Evolutionary conservation across 2,888 invertebrate genomes (phyloP), one percentile per base, ranked within the genome.

Genomic region (Dastarcus helophoroides): DNA sequence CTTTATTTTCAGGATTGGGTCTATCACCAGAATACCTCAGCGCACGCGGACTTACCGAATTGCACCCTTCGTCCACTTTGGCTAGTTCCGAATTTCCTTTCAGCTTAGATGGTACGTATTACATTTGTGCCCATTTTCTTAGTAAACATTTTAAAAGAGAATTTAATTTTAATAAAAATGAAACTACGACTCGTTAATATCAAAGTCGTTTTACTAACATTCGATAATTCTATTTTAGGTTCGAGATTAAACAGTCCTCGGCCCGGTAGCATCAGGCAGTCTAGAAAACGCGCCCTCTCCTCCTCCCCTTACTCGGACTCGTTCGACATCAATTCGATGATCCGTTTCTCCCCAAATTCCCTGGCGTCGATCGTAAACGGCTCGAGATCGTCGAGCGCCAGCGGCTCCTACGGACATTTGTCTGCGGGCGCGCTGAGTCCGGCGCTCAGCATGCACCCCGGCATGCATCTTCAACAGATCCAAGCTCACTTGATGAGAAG

Each of bases 381-480:
- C 10, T 89, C 89, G 1, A 68, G 90, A 41, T 84, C 86, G 37
- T 85, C 85, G 9, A 81, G 86, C 15, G 85, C 88, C 3, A 91
- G 91, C 48, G 94, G 94, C 25, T 93, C 93, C 39, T 94, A 94
- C 68, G 94, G 94, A 11, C 95, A 95, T 65, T 74, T 95, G 41
- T 91, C 93, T 41, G 93, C 93, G 46, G 89, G 80, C 46, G 82
- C 86, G n/a, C 76, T 90, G 60, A 88, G 88, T 45, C 90, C 90
- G 8, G 84, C 88, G 0, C 65, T 88, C 28, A 74, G 79, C 23
- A 66, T 77, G 36, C 69, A 70, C 29, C 69, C 71, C 54, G 63
- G 71, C 37, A 67, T 75, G 19, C 79, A 79, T 46, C 62, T 81
- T 31, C 81, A 81, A 49, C 79, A 81, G 51, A 59, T 82, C 10